Percentiles rank a stretch among this genome's conserved stretches.
Evolutionary conservation across 2,888 invertebrate species (phyloP).

Genomic region (Protophormia terraenovae): DNA sequence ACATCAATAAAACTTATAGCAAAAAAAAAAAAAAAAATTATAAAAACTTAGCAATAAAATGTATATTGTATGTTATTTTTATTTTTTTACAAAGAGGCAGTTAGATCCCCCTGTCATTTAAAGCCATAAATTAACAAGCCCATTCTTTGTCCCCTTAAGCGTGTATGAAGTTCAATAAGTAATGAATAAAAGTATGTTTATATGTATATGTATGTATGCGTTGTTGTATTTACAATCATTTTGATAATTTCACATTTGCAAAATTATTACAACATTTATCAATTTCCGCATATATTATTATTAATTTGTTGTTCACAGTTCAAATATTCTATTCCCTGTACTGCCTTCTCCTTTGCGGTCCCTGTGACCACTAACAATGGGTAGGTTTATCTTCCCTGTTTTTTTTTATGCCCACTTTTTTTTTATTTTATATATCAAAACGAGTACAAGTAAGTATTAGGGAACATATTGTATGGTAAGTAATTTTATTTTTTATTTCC

Average conservation of each 20-base stretch:
- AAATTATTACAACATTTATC: slow-evolving; percentile 50
- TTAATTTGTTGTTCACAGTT: slow-evolving; percentile 49
- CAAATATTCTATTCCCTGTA: neutral
- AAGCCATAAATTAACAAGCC: slow-evolving; percentile 52
- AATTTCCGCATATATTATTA: slow-evolving; percentile 54
- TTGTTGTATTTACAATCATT: slow-evolving; percentile 35
- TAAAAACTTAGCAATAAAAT: neutral
- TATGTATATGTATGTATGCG: neutral
- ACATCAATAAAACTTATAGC: neutral
- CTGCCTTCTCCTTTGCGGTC: neutral
- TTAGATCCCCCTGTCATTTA: slow-evolving; percentile 42
- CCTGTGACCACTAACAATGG: too few species aligned
- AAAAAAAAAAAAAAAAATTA: neutral
- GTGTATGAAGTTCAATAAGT: neutral
- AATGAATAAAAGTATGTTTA: neutral
- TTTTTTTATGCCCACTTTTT: slow-evolving; percentile 29
- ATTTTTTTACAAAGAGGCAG: slow-evolving; percentile 1
- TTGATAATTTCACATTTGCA: slow-evolving; percentile 41
- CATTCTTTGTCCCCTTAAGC: neutral
- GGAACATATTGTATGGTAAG: neutral
- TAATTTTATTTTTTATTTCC: slow-evolving; percentile 17
- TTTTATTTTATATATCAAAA: neutral
- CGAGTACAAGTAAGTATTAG: neutral
- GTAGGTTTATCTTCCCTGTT: slow-evolving; percentile 23
- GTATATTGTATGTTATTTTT: neutral